Evolutionary conservation across 2,797 vertebrate species (phyloP), one percentile per base, ranked within the genome.

Genomic region (Enteromius fasciolatus): DNA sequence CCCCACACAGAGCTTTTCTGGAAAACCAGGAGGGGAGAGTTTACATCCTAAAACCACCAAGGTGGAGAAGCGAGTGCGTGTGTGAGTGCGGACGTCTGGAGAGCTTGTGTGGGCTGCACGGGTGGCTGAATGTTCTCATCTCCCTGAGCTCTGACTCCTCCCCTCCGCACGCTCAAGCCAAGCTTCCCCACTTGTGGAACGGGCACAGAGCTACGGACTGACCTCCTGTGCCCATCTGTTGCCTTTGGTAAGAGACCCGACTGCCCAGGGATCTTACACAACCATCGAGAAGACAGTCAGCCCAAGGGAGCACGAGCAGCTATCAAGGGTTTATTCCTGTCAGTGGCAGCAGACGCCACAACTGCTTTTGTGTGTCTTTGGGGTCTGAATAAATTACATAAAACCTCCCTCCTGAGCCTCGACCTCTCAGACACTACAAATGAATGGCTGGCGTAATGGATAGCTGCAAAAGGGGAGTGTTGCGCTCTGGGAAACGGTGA

Each of bases 141-240:
- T 82, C 33, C 48, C 67, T 83, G 63, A 68, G 69, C 72, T 25
- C 18, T 79, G 73, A 61, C 84, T 83, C 81, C 76, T 69, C 84
- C 81, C 33, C 28, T 48, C 25, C 1, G 61, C n/a, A 57, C 14
- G 36, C 72, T 75, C 72, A 68, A 36, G 83, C 78, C 78, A 81
- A 80, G 77, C 68, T 78, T 82, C 72, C 46, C 50, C 44, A 78
- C 81, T 78, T 83, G 52, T 81, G 63, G 54, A 85, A 76, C 12
- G 20, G 82, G 72, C 54, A 74, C 57, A 81, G 76, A 79, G 52
- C 76, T 67, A 66, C 57, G 68, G 52, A 78, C 20, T 84, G 83
- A 86, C 87, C 87, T 87, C 86, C 83, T 86, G 84, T 82, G 82
- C 68, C 87, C 86, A 88, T 87, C 87, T 88, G 87, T 84, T 86